A percentile compares a stretch with the other conserved stretches of the same genome.
Conservation (phyloP, 92 coral and sea anemone genomes). For the Ricordea florida region DNA sequence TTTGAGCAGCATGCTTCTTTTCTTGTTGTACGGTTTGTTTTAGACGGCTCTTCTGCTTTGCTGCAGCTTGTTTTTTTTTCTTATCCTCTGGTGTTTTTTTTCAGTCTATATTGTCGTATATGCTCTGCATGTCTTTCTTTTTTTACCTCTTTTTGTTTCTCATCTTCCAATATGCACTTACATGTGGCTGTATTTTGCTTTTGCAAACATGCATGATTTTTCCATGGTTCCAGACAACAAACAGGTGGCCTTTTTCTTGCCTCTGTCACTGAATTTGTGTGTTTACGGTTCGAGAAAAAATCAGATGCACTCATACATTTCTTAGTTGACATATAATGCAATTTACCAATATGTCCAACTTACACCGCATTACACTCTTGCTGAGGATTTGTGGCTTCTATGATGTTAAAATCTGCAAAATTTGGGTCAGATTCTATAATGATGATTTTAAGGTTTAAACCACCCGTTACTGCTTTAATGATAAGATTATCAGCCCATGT, state of each 20-base stretch:
- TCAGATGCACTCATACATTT: no score
- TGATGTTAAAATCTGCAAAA: not conserved
- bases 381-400: not conserved
- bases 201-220: no score
- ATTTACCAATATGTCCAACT: not conserved
- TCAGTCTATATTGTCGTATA: not conserved
- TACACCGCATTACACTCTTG: conserved; percentile 1
- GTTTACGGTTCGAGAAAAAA: no score
- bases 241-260: no score
- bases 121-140: not conserved
- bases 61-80: no score
- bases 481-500: not conserved
- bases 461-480: no score
- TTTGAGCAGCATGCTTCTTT: no score
- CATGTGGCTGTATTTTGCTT: not conserved
- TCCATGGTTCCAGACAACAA: no score
- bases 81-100: not conserved
- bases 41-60: no score
- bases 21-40: no score
- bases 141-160: not conserved
- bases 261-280: no score
- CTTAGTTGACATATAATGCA: conserved; percentile 5
- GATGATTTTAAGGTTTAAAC: no score
- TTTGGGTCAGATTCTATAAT: not conserved
- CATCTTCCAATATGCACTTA: not conserved